A percentile compares a stretch with the other conserved stretches of the same genome.
These are phyloP conservation scores for Platyura marginata DNA, from an alignment of 1,140 invertebrate species.

Conservation along the genomic window DNA sequence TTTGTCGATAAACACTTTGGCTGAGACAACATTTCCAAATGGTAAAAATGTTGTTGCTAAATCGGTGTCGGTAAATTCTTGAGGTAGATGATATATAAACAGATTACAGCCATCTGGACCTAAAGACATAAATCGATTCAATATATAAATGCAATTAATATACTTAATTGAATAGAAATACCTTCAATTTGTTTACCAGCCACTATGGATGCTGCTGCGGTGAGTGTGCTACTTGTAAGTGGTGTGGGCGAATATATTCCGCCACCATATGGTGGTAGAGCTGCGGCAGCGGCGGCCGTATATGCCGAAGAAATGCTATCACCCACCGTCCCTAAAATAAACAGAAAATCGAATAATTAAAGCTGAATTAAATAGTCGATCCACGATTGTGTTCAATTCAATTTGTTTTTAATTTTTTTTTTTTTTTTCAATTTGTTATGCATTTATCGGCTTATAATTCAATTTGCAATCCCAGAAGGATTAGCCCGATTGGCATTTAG, in stretches of 20 bases:
- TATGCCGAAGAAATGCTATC: slow-evolving; percentile 12
- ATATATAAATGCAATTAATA: neutral
- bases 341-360: too few relatives aligned
- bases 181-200: slow-evolving; percentile 23
- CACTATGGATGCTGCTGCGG: slow-evolving; percentile 18
- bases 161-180: slow-evolving; percentile 5
- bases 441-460: too few relatives aligned
- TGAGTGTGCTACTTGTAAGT: slow-evolving; percentile 13
- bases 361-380: too few relatives aligned
- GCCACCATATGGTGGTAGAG: slow-evolving; percentile 14
- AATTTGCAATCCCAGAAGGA: too few relatives aligned
- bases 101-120: slow-evolving; percentile 94
- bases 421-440: too few relatives aligned
- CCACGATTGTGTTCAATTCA: too few relatives aligned
- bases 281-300: slow-evolving; percentile 11
- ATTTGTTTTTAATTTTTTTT: too few relatives aligned
- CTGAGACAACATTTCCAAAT: slow-evolving; percentile 92
- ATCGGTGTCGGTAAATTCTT: slow-evolving; percentile 92
- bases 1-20: slow-evolving; percentile 99
- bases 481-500: too few relatives aligned
- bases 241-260: slow-evolving; percentile 10
- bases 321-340: slow-evolving; percentile 18
- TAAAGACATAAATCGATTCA: slow-evolving; percentile 8
- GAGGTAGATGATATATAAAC: slow-evolving; percentile 97
- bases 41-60: slow-evolving; percentile 87